Evolutionary conservation across 2,113 vertebrate genomes (phyloP), one percentile per base, ranked within the genome.

Genomic region (Psephotus haematonotus): DNA sequence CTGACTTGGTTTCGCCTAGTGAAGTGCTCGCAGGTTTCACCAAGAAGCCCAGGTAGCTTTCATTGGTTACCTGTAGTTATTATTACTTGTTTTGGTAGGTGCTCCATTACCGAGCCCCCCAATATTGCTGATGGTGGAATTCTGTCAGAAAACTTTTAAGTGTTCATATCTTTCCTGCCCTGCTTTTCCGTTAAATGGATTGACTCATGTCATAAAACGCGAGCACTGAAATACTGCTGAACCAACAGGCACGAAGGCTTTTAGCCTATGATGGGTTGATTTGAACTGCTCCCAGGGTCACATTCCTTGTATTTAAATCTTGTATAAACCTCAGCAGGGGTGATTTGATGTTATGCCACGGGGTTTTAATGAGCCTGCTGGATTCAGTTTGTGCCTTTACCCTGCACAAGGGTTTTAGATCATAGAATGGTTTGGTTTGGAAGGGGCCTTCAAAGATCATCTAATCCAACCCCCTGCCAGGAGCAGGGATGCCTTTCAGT

Each of bases 331-430:
- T 47, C 10, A 28, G 67, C 1, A 0, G 31, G 81, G 13, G 49
- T 1, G 17, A 10, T 50, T 13, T 39, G 41, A 2, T 6, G 28
- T n/a, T 57, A 0, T 12, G 43, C 47, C 43, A 2, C 3, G 3
- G 47, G 37, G 78, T 31, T 62, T 31, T 50, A 37, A 47, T 1
- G 31, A 62, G 6, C 60, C 69, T 31, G 37, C 47, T 18, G 2
- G n/a, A 13, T 19, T 19, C 10, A 4, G 35, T 18, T 3, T 7
- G 52, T 47, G 27, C 16, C 0, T 39, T 39, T 27, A 4, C 33
- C 43, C 33, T 59, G 57, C 57, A 35, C 57, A 59, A 7, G 33
- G 33, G 57, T 23, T 59, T 59, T 59, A 59, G 33, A 23, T 59
- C 55, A 23, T 59, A 23, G 57, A 59, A 59, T 16, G 22, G 57